Conservation (phyloP, 2,113 vertebrate species). For the Hystrix brachyura region DNA sequence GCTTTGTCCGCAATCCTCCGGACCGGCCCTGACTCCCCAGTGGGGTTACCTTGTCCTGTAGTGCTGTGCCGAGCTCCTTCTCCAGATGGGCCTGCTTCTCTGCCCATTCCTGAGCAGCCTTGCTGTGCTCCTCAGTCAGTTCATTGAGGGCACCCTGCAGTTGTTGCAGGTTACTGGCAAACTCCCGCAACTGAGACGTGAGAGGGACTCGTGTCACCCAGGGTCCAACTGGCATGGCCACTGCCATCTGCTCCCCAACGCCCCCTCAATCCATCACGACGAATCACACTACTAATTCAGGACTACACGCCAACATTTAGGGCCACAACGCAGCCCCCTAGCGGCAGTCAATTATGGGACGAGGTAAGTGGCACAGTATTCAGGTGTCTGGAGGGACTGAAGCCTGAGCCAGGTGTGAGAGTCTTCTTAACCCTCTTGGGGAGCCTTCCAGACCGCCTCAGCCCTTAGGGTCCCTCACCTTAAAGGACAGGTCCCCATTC, state of each 20-base stretch:
- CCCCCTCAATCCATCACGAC: background rate
- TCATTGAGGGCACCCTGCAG: slow-evolving; percentile 90
- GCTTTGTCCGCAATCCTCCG: background rate
- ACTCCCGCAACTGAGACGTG: slow-evolving; percentile 89
- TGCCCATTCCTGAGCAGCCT: slow-evolving; percentile 85
- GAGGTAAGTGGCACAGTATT: background rate
- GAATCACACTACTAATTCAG: background rate
- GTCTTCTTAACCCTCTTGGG: background rate
- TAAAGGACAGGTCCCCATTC: slow-evolving; percentile 93
- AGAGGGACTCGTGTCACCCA: background rate
- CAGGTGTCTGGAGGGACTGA: background rate
- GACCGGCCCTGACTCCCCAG: background rate
- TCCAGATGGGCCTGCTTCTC: slow-evolving; percentile 87
- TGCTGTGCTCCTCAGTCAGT: slow-evolving; percentile 88
- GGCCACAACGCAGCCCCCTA: background rate
- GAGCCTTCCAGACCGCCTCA: background rate
- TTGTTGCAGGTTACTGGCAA: slow-evolving; percentile 88
- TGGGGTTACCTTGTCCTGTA: slow-evolving; percentile 91
- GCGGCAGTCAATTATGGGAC: background rate
- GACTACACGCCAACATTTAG: background rate
- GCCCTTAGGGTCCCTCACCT: slow-evolving; percentile 84
- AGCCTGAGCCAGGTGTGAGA: background rate
- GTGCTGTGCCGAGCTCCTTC: slow-evolving; percentile 87
- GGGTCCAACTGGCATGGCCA: background rate
- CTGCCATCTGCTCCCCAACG: background rate